Base-by-base conservation (phyloP, 2,888 invertebrate genomes). In the Epinotia demarniana region DNA sequence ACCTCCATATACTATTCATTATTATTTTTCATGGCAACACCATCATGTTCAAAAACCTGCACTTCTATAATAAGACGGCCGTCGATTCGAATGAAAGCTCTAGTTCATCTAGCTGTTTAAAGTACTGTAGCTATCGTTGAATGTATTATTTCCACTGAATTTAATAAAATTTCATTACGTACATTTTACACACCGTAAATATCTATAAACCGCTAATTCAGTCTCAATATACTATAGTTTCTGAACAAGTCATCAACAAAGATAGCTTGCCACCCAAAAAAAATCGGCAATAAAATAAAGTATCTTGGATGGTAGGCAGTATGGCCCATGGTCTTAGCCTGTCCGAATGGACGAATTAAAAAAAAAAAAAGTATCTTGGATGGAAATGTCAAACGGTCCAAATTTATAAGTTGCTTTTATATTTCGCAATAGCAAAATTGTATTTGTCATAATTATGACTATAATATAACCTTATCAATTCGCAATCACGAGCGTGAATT, bases 341-440 rank as follows among this genome's bases (percentile, higher is more conserved):
- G n/a, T n/a, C n/a, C n/a, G n/a, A n/a, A n/a, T n/a, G n/a, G n/a
- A n/a, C n/a, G n/a, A n/a, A n/a, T n/a, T n/a, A n/a, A n/a, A n/a
- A n/a, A n/a, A n/a, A n/a, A n/a, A n/a, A n/a, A n/a, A n/a, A n/a
- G n/a, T n/a, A n/a, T 39, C 19, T 62, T 62, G 72, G 63, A 63
- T 39, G 39, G 13, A 76, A 77, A 75, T 66, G 67, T 76, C 76
- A 79, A 79, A 77, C 72, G 61, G 73, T 69, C 78, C 67, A 77
- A 75, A 76, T 77, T 75, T 74, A 74, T 76, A 75, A 77, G 75
- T 76, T 77, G 64, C 58, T 16, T 53, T 57, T 57, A 68, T 57
- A 77, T 79, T 78, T 78, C 79, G 76, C 77, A 74, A 79, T 60
- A 63, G 18, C 71, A 57, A 23, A 43, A 60, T 69, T 70, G 63